Evolutionary conservation across 2,797 vertebrate species (phyloP).

Genomic region (Helicolenus hilgendorfi): DNA sequence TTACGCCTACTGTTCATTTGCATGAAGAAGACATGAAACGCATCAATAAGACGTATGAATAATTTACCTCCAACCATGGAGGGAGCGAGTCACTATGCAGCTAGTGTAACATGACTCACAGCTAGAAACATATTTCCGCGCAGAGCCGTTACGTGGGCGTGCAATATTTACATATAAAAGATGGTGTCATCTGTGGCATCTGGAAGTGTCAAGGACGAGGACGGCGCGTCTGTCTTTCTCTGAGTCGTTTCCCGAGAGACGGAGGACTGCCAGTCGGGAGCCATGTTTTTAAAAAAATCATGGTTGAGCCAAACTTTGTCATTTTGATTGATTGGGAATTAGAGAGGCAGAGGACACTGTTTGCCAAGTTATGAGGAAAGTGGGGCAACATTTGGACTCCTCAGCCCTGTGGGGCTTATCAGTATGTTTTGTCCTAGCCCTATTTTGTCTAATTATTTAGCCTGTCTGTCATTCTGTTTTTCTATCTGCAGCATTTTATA

Average conservation of each 20-base stretch:
- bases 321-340: constrained; percentile 49
- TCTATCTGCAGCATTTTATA: neutral
- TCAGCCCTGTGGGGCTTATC: neutral
- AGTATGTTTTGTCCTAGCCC: neutral
- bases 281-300: constrained; percentile 6
- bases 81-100: constrained; percentile 5
- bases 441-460: constrained; percentile 19
- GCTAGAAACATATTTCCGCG: constrained; percentile 7
- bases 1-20: constrained; percentile 59
- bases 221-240: constrained; percentile 16
- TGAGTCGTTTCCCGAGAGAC: constrained; percentile 34
- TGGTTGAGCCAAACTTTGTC: constrained; percentile 23
- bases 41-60: constrained; percentile 53
- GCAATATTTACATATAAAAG: constrained; percentile 39
- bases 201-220: constrained; percentile 50
- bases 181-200: constrained; percentile 48
- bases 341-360: constrained; percentile 5
- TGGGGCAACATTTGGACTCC: constrained; percentile 47
- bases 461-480: constrained; percentile 21
- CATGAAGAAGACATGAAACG: constrained; percentile 39
- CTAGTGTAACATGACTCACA: constrained; percentile 30
- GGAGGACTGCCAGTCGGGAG: constrained; percentile 10
- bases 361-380: constrained; percentile 19
- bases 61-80: constrained; percentile 31
- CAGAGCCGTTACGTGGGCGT: neutral